Base-by-base conservation (phyloP, 2,113 vertebrate genomes). In the Spea multiplicata region DNA sequence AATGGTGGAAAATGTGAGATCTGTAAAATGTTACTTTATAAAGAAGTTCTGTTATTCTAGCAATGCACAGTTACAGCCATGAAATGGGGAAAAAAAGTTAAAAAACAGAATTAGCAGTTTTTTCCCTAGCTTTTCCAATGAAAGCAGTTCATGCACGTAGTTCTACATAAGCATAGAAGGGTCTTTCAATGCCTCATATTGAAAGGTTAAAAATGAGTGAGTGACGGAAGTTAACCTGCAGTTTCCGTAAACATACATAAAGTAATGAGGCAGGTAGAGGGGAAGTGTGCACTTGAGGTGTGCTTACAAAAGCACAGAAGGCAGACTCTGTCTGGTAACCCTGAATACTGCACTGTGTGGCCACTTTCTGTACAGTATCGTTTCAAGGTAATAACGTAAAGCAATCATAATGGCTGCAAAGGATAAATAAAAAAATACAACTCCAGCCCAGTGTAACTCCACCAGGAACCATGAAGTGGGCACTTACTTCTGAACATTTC, bases 221-320 rank as follows among this genome's bases (percentile, higher is more conserved):
- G 52, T 74, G 78, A 73, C 52, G 78, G 78, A 80, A 80, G 78
- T 80, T 71, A 80, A 80, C 78, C 78, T 80, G 78, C 71, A 73
- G 78, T 80, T 80, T 80, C 78, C 78, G 78, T 80, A 74, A 62
- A 73, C 78, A 80, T 57, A 80, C 78, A 74, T 74, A 80, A 74
- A 74, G 78, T 80, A 80, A 80, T 80, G 78, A 80, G 78, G 78
- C 78, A 80, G 78, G 78, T 80, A 80, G 71, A 74, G 67, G 46
- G 78, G 78, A 80, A 74, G 78, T 73, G 64, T 50, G 52, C 59
- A 72, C 71, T 73, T 45, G 78, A 80, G 71, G 71, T 73, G 71
- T 74, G 71, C 75, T 77, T 70, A 44, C 57, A 70, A 70, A 57
- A 72, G 67, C 74, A 80, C 64, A 80, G 78, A 80, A 80, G 71